These are phyloP conservation scores for Dermatophagoides farinae DNA, from an alignment of 1,140 invertebrate species.

Conservation along the genomic window DNA sequence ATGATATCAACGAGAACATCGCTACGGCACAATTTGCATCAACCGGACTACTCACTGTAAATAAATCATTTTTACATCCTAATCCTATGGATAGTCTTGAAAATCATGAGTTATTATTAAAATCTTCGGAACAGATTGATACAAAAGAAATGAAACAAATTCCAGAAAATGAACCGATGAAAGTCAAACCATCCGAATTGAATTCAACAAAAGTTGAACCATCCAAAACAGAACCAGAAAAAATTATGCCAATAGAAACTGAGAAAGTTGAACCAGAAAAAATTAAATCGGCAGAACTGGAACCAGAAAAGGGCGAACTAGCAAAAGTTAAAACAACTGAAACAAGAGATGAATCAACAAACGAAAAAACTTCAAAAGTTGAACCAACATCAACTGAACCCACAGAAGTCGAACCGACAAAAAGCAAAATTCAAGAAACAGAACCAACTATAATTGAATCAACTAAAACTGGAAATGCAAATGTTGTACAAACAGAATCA, in stretches of 20 bases:
- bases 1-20: background rate
- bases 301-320: no score
- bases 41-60: background rate
- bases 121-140: no score
- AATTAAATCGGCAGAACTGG: no score
- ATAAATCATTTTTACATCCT: background rate
- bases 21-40: background rate
- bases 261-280: no score
- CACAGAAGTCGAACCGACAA: background rate
- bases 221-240: no score
- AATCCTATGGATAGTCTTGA: background rate
- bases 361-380: background rate
- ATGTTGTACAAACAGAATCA: background rate
- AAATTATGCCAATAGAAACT: no score
- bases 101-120: no score
- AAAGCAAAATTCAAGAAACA: background rate
- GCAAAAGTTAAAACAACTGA: background rate
- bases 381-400: background rate
- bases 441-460: background rate
- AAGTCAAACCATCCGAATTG: background rate
- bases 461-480: no score
- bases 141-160: no score
- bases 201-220: no score
- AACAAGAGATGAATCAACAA: conserved; percentile 5
- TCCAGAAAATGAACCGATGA: background rate